Conservation (phyloP, 1,140 invertebrate genomes). For the Polypedilum vanderplanki region DNA sequence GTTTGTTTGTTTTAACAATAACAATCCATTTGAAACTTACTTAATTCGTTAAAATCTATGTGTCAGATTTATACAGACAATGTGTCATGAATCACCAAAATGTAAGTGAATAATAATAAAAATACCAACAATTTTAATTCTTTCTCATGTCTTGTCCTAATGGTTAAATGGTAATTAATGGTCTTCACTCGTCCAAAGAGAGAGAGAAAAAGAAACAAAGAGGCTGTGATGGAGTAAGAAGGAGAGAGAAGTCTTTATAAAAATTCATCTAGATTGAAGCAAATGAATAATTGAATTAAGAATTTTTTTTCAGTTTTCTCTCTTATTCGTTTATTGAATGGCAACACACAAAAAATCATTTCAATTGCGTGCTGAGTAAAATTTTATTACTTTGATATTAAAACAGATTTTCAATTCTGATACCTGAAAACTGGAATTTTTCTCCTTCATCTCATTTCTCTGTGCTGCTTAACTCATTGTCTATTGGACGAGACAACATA, state of each 20-base stretch:
- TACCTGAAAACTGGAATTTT: constrained; percentile 12
- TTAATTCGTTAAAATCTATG: no score
- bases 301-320: neutral
- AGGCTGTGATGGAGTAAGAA: neutral
- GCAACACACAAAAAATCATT: neutral
- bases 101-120: neutral
- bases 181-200: neutral
- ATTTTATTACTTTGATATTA: constrained; percentile 9
- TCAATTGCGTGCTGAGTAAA: constrained; percentile 17
- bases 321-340: constrained; percentile 4
- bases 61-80: no score
- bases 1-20: no score
- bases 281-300: constrained; percentile 20
- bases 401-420: neutral
- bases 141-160: constrained; percentile 17
- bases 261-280: constrained; percentile 18
- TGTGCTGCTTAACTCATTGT: no score
- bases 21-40: no score
- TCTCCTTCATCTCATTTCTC: no score
- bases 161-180: constrained; percentile 19
- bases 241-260: neutral
- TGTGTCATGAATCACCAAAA: no score
- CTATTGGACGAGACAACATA: no score
- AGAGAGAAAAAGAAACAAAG: neutral
- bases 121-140: neutral